Evolutionary conservation across 2,113 vertebrate genomes (phyloP), one percentile per base, ranked within the genome.

Genomic region (Hydrochoerus hydrochaeris): DNA sequence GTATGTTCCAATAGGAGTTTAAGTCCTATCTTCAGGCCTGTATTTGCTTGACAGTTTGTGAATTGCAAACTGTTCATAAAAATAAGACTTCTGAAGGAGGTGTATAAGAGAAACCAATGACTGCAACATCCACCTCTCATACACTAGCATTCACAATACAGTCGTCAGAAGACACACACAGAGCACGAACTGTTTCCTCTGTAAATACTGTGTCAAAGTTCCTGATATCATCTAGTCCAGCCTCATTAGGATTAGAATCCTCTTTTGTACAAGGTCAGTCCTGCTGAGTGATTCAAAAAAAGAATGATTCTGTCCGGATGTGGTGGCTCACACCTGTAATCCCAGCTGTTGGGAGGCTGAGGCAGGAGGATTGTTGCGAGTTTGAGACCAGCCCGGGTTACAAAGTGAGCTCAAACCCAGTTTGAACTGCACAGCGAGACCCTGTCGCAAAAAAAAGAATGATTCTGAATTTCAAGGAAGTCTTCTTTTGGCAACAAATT

Each of bases 121-220:
- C 99, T 12, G 99, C 99, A 93, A 99, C 99, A 49, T 99, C 99
- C 0, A 99, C 99, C 97, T 99, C 99, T 97, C 99, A 98, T 16
- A 99, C 99, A 32, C 99, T 99, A 96, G 99, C 99, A 6, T 99
- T 99, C 93, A 99, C 99, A 44, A 99, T 99, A 71, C 97, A 99
- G 92, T 99, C 99, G 80, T 99, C 99, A 10, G 99, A 98, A 96
- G 99, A 99, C 97, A 99, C 84, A 99, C 84, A 99, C 98, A 0
- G 99, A 99, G 97, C 99, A 99, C 0, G 99, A 88, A 99, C 99
- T 84, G 98, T 99, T 98, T 99, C 99, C 81, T 99, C 99, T 6
- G 99, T 99, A 98, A 99, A 99, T 96, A 99, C 99, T 20, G 99
- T 98, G 97, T 99, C 99, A 78, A 99, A 99, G 98, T 99, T 99